Evolutionary conservation across 2,888 invertebrate species (phyloP), one percentile per base, ranked within the genome.

Genomic region (Cephus nigrinus): DNA sequence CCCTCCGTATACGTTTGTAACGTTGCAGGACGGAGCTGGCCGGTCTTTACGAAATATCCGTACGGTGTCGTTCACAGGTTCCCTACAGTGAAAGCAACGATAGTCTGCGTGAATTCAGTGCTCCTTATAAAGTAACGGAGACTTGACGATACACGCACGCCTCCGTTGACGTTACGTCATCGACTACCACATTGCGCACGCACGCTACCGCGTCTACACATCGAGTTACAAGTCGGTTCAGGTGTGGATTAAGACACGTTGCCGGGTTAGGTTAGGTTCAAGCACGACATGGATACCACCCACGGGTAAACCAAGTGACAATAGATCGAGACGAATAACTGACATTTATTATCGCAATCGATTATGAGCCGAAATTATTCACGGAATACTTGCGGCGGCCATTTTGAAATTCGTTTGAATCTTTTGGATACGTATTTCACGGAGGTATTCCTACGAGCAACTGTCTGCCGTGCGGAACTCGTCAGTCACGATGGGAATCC

Each of bases 51-150:
- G 55, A 55, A 55, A 55, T 23, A 23, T 55, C 15, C 40, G 40
- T 55, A 23, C 1, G 15, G 2, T 4, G 15, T 55, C 55, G 55
- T 55, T 23, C 55, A 55, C 23, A 23, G 23, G 55, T 55, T 55
- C 55, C 23, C 55, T 55, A 55, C 23, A 23, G 55, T 55, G 23
- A 55, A 23, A 55, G 23, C 55, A 55, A 23, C 23, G 55, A 55
- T 55, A 55, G 55, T 55, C 15, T 55, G 23, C 55, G 55, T 55
- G 55, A 55, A 55, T 83, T 79, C 82, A 85, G 84, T 88, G 87
- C 88, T 89, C 89, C 89, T 89, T 89, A 89, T 89, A 89, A 89
- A 89, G 89, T 88, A 88, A 87, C 86, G 80, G 84, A 85, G 86
- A 82, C 85, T 80, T 83, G 83, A 79, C 83, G 80, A 80, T 85